phyloP scores from a whole-genome alignment of 1,140 invertebrate genomes.

The Elymnias hypermnestra region DNA sequence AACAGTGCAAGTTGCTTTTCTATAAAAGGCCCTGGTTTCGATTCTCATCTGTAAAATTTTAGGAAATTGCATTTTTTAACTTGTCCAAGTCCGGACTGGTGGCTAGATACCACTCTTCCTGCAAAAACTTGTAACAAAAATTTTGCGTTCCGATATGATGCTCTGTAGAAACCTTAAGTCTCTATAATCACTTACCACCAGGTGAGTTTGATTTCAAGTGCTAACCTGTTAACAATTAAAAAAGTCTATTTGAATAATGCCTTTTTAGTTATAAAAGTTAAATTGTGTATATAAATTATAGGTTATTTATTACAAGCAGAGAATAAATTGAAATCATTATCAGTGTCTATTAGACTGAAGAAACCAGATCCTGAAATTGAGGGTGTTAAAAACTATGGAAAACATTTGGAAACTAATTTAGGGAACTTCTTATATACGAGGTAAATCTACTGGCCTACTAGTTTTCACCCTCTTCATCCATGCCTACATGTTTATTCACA shows the following conservation, averaged over 20 bases:
- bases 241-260: background rate
- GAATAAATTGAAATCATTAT: constrained; percentile 85
- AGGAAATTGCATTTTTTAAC: too few relatives aligned
- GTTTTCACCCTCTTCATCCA: too few relatives aligned
- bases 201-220: background rate
- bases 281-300: constrained; percentile 44
- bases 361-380: constrained; percentile 86
- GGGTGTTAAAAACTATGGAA: constrained; percentile 85
- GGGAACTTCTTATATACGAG: constrained; percentile 77
- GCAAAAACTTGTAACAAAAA: too few relatives aligned
- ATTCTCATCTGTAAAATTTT: too few relatives aligned
- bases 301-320: constrained; percentile 84
- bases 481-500: background rate
- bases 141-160: too few relatives aligned
- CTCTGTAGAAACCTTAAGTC: too few relatives aligned
- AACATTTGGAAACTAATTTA: constrained; percentile 82
- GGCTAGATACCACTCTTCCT: too few relatives aligned
- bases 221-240: too few relatives aligned
- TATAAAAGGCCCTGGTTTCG: too few relatives aligned
- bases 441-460: constrained; percentile 28
- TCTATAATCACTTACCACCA: too few relatives aligned
- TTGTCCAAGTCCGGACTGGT: too few relatives aligned
- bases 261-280: background rate
- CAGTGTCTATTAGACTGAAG: constrained; percentile 84
- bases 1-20: too few relatives aligned